Percentiles rank a stretch among this genome's conserved stretches.
These are phyloP conservation scores for Gambelia wislizenii DNA, from an alignment of 2,797 vertebrate species.

Conservation along the genomic window DNA sequence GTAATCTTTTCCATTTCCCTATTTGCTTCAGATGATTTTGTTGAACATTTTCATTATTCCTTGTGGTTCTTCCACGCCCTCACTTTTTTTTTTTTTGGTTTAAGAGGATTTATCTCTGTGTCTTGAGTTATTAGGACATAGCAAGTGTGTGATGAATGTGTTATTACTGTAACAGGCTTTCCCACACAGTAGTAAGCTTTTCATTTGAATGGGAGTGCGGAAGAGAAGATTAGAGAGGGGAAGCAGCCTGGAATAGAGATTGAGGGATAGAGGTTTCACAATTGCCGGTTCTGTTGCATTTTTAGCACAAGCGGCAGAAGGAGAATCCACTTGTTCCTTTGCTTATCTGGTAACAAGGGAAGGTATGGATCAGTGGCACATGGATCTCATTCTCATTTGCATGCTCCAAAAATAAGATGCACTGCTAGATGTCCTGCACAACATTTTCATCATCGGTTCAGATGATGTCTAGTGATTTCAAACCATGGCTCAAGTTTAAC, in stretches of 20 bases:
- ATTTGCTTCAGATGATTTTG: slow-evolving; percentile 68
- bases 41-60: slow-evolving; percentile 69
- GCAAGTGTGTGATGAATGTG: slow-evolving; percentile 54
- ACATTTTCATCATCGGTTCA: neutral
- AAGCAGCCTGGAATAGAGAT: slow-evolving; percentile 47
- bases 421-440: slow-evolving; percentile 1
- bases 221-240: slow-evolving; percentile 46
- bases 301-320: neutral
- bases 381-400: neutral
- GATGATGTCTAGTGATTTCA: neutral
- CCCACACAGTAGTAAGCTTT: slow-evolving; percentile 58
- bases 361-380: neutral
- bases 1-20: slow-evolving; percentile 68
- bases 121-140: slow-evolving; percentile 62
- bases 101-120: slow-evolving; percentile 68
- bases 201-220: slow-evolving; percentile 39
- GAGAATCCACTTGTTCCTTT: neutral
- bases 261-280: slow-evolving; percentile 9
- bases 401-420: neutral
- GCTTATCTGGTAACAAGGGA: neutral
- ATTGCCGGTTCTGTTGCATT: neutral
- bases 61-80: slow-evolving; percentile 49
- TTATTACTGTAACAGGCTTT: slow-evolving; percentile 65
- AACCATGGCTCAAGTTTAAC: neutral
- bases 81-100: slow-evolving; percentile 47